These are phyloP conservation scores for Nyctereutes procyonoides DNA, from an alignment of 2,113 vertebrate species.

Conservation along the genomic window DNA sequence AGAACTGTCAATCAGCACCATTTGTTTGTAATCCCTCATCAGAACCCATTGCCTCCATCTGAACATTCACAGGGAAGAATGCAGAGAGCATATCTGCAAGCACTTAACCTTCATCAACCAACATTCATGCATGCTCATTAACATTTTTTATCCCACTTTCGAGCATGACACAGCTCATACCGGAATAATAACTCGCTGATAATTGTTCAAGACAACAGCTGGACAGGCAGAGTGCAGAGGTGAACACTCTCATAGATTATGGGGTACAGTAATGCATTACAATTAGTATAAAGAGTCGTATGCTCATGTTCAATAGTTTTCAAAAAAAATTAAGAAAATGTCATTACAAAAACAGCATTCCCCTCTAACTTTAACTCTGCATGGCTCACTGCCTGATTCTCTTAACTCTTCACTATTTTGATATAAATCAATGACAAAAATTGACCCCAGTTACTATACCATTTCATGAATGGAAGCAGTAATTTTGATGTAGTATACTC, in stretches of 20 bases:
- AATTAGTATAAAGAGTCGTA: constrained; percentile 85
- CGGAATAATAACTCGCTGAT: constrained; percentile 85
- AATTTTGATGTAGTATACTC: constrained; percentile 76
- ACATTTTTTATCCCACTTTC: constrained; percentile 85
- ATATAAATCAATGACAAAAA: constrained; percentile 68
- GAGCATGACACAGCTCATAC: constrained; percentile 85
- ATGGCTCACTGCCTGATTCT: constrained; percentile 49
- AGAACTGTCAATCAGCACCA: constrained; percentile 83
- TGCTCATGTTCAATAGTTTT: constrained; percentile 80
- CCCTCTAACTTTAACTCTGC: constrained; percentile 72
- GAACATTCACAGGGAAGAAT: constrained; percentile 79
- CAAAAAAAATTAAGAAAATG: constrained; percentile 76
- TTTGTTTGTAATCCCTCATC: constrained; percentile 84
- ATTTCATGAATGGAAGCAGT: constrained; percentile 55
- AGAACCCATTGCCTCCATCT: constrained; percentile 77
- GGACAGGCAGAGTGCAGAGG: constrained; percentile 87
- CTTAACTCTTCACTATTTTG: constrained; percentile 55
- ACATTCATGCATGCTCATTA: constrained; percentile 86
- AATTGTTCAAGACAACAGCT: constrained; percentile 90
- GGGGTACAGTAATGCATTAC: constrained; percentile 84
- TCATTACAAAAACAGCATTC: constrained; percentile 74
- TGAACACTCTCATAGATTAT: constrained; percentile 85
- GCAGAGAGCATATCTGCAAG: constrained; percentile 82
- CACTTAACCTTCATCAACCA: constrained; percentile 88
- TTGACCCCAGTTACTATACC: not conserved